Base-by-base conservation (phyloP, 2,888 invertebrate species). In the Drosophila peninsularis region DNA sequence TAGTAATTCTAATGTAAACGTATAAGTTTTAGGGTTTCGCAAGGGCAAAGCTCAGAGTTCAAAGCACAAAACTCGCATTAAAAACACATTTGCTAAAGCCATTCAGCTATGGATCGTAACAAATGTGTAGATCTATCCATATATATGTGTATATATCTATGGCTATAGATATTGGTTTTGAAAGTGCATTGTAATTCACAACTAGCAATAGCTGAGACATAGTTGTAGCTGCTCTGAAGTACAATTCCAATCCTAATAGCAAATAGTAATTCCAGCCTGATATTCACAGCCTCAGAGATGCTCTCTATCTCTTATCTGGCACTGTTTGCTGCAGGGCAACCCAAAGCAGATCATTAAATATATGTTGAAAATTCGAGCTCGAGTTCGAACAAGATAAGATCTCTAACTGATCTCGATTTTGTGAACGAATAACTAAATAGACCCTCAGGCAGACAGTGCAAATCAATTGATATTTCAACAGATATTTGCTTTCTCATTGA, bases 31-130 rank as follows among this genome's bases (percentile, higher is more conserved):
- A 32, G 19, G 14, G 9, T 9, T 32, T 3, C 14, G 1, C 32
- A 32, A 19, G n/a, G 49, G 21, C 42, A 13, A 21, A 42, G 42
- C 19, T 19, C 13, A 49, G 7, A 30, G 32, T 19, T 19, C 32
- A 19, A 32, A 30, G 32, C 24, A 10, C 7, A 47, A 30, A 47
- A 47, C 30, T 17, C 30, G 14, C 49, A 32, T 49, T 32, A 49
- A 49, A 49, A 49, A 32, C 49, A 32, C 49, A 49, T 49, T 49
- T 32, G 49, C 32, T 19, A 47, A 47, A 47, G 17, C 30, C 27
- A 30, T 47, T 47, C 45, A 11, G 17, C 45, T 30, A 11, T 27
- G 30, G 30, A 30, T 47, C 45, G 45, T 30, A 47, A 17, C n/a
- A 11, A 47, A 47, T 47, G 30, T 10, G 30, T 17, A n/a, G 45